These are phyloP conservation scores for Tadarida brasiliensis DNA, from an alignment of 2,797 vertebrate species.

Conservation along the genomic window DNA sequence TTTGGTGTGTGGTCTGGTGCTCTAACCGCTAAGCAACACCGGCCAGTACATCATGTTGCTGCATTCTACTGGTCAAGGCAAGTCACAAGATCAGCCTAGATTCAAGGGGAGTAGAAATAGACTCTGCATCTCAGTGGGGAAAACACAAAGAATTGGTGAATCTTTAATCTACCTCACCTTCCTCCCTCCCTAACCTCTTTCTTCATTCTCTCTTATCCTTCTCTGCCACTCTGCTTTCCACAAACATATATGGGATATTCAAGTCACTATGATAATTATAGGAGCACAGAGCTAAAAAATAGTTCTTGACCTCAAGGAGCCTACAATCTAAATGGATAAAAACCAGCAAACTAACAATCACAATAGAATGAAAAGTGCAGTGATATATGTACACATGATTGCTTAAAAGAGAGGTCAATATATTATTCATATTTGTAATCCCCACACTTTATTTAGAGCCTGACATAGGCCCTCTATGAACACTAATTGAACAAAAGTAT, in stretches of 20 bases:
- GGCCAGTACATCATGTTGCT: neutral
- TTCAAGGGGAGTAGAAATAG: neutral
- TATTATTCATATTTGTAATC: constrained; percentile 9
- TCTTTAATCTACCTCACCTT: neutral
- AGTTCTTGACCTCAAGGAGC: neutral
- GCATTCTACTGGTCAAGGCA: neutral
- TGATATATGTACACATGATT: neutral
- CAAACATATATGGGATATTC: neutral
- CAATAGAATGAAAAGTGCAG: neutral
- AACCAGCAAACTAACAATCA: neutral
- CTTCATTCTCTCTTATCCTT: neutral
- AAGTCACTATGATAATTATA: neutral
- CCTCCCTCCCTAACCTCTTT: neutral
- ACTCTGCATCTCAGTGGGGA: neutral
- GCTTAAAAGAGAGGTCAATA: constrained; percentile 13
- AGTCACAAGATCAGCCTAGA: neutral
- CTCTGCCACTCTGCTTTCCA: neutral
- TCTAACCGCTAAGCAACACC: too few species aligned
- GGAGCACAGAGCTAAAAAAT: neutral
- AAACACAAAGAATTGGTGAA: neutral
- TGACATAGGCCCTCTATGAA: neutral
- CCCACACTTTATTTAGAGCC: neutral
- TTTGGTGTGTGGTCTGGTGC: too few species aligned
- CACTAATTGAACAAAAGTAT: neutral
- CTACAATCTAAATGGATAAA: neutral